Conservation (phyloP, 1,140 invertebrate genomes). For the Solenopsis invicta region DNA sequence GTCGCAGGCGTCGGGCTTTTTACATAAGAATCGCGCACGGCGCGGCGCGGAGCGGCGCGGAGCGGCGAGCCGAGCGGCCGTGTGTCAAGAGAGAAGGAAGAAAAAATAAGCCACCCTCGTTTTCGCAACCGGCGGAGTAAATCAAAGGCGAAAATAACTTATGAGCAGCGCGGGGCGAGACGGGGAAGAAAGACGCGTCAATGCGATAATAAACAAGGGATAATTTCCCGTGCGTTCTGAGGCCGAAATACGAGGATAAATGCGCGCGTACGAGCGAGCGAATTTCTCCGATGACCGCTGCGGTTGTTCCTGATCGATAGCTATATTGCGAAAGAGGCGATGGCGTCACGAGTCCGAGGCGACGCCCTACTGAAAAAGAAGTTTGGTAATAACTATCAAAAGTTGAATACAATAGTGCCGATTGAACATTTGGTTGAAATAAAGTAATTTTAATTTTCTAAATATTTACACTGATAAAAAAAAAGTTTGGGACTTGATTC, state of each 20-base stretch:
- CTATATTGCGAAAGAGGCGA: conserved; percentile 34
- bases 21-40: conserved; percentile 29
- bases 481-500: no score
- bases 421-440: no score
- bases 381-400: no score
- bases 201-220: conserved; percentile 54
- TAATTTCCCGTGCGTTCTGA: conserved; percentile 33
- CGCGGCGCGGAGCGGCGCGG: background rate
- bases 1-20: background rate
- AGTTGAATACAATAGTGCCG: no score
- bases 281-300: conserved; percentile 8
- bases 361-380: background rate
- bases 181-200: background rate
- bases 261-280: conserved; percentile 2
- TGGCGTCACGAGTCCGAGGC: conserved; percentile 26
- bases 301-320: background rate
- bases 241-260: conserved; percentile 20
- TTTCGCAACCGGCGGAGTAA: conserved; percentile 40
- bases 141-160: conserved; percentile 53
- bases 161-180: background rate
- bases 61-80: background rate
- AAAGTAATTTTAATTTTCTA: no score
- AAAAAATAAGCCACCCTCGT: conserved; percentile 11
- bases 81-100: background rate
- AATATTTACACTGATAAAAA: no score